Base-by-base conservation (phyloP, 2,888 invertebrate species). In the Schizotus pectinicornis region DNA sequence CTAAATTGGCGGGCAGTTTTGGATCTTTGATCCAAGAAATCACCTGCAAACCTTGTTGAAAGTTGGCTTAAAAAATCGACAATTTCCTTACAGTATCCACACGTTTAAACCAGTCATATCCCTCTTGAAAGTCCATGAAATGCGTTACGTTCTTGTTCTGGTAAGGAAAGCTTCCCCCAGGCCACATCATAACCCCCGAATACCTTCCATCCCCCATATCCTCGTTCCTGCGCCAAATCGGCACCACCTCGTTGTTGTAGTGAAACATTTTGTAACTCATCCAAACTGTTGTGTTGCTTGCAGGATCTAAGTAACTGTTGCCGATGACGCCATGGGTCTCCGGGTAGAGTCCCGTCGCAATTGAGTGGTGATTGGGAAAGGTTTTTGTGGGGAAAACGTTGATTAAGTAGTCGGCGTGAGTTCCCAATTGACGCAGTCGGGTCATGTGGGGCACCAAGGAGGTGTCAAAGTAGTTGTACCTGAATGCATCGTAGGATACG, bases 181-280 rank as follows among this genome's bases (percentile, higher is more conserved):
- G 88, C 90, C 90, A 91, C 86, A 89, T 88, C 80, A 88, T 83
- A 2, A 82, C 80, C 0, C 88, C 90, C 53, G 87, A 88, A 64
- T 82, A 78, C 45, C 86, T 80, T 14, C 79, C 81, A 6, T 74
- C 67, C 6, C 81, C 83, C 8, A 72, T 67, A 67, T 80, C 76
- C 77, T 88, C 83, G 76, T 87, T 86, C 64, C 84, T 69, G 6
- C 81, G 83, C 86, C 86, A 86, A 67, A 87, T 85, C 12, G 87
- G 87, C 38, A 82, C 67, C 50, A 85, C 75, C 3, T 77, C 70
- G 1, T 85, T 79, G 70, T 82, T 79, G 59, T 84, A 86, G 72
- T 83, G 83, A 80, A 84, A 89, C 74, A 83, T 72, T 61, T 81
- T 79, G 38, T 79, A 74, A 1, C 80, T 66, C 33, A 77, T 75